Conservation (phyloP, 2,888 invertebrate species). For the Standfussiana lucernea region DNA sequence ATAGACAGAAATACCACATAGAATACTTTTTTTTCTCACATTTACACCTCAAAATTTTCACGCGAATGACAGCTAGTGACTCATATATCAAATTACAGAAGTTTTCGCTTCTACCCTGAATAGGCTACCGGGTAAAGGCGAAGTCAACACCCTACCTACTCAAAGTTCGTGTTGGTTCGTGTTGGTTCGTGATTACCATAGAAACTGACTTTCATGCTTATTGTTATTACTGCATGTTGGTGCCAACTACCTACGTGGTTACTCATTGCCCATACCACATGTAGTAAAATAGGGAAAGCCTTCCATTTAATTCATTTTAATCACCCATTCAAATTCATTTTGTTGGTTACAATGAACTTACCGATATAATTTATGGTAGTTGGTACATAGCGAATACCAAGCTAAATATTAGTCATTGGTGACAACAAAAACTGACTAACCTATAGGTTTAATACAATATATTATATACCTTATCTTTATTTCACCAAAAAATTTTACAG, state of each 20-base stretch:
- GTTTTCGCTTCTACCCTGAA: background rate
- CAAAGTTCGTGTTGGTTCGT: constrained; percentile 5
- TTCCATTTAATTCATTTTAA: background rate
- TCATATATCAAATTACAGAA: background rate
- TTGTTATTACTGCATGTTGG: background rate
- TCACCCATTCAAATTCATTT: constrained; percentile 4
- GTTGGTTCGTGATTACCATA: constrained; percentile 32
- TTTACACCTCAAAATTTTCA: no score
- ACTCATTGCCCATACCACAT: background rate
- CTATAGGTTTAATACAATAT: no score
- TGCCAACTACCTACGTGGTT: background rate
- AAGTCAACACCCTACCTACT: constrained; percentile 6
- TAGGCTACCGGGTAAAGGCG: background rate
- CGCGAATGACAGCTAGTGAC: no score
- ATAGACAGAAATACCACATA: no score
- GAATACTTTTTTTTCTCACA: no score
- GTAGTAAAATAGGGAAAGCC: constrained; percentile 8
- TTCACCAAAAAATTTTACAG: no score
- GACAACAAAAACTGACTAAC: background rate
- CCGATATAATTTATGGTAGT: background rate
- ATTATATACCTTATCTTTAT: no score
- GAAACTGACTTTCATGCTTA: constrained; percentile 16
- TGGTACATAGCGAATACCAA: background rate
- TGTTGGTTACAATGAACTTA: background rate
- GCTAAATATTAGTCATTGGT: background rate